Conservation (phyloP, 2,113 vertebrate species). For the Xiphias gladius region DNA sequence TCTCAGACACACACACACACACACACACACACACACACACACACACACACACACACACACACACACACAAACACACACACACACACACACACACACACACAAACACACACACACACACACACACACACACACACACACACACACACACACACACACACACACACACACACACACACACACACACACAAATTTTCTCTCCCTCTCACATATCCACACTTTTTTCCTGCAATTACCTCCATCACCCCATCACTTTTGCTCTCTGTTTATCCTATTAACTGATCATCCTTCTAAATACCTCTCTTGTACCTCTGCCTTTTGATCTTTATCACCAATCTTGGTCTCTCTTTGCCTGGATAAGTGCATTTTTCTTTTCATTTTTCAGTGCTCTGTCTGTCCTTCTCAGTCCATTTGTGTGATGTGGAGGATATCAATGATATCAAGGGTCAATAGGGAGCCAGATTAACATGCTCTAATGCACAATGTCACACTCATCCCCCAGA, state of each 20-base stretch:
- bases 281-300: slow-evolving; percentile 61
- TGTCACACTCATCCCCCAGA: slow-evolving; percentile 77
- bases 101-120: not conserved
- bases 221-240: slow-evolving; percentile 48
- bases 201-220: slow-evolving; percentile 47
- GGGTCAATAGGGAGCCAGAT: slow-evolving; percentile 79
- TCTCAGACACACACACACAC: slow-evolving; percentile 26
- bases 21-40: slow-evolving; percentile 7
- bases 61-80: not conserved
- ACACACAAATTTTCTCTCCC: slow-evolving; percentile 44
- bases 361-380: slow-evolving; percentile 45
- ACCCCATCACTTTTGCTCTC: slow-evolving; percentile 26
- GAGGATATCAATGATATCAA: slow-evolving; percentile 78
- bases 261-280: slow-evolving; percentile 66
- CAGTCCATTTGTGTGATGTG: slow-evolving; percentile 65
- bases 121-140: not conserved
- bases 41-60: not conserved
- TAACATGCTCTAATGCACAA: slow-evolving; percentile 80
- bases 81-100: no score
- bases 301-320: slow-evolving; percentile 53
- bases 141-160: not conserved
- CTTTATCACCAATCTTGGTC: slow-evolving; percentile 27
- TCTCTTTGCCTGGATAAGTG: slow-evolving; percentile 44
- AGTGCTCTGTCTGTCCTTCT: slow-evolving; percentile 48
- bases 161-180: slow-evolving; percentile 33